Evolutionary conservation across 2,888 invertebrate species (phyloP), one percentile per base, ranked within the genome.

Genomic region (Eupithecia subumbrata): DNA sequence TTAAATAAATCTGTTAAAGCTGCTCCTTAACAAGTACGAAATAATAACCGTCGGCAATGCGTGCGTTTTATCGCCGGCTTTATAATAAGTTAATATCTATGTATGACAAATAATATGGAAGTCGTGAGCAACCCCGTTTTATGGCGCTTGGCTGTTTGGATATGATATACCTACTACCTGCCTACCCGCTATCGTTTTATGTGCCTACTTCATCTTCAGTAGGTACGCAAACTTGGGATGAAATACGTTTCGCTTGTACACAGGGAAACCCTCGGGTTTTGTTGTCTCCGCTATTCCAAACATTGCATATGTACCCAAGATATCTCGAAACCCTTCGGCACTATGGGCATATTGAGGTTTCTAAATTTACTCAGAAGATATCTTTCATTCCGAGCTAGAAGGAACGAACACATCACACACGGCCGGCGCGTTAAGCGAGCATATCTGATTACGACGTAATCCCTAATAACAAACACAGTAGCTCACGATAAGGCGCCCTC

Each of bases 381-480:
- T 56, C 30, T 64, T 30, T 45, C 43, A 70, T 52, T 64, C 71
- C 71, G 34, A 60, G n/a, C 68, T 52, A 72, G 75, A 72, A 63
- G 68, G 71, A 69, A 68, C 64, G 72, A 75, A 73, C 71, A 69
- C 75, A 75, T 71, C 72, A 79, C 80, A 82, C 83, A 83, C 82
- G 83, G 83, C 76, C 76, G 76, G 69, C 71, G 77, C 82, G 83
- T 83, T 82, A 82, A 83, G 82, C 82, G 83, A 83, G 79, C 82
- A 80, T 85, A 86, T 86, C 86, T 85, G 88, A 88, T 88, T 86
- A 88, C 86, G 86, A 84, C 83, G 84, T 88, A 86, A 88, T 88
- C 88, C 88, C 85, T 88, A 88, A 90, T 91, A 90, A 87, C 87
- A 81, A 84, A 77, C 84, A 81, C 84, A 84, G 82, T 86, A 86